Evolutionary conservation across 2,113 vertebrate species (phyloP).

Genomic region (Cephalopholis sonnerati): DNA sequence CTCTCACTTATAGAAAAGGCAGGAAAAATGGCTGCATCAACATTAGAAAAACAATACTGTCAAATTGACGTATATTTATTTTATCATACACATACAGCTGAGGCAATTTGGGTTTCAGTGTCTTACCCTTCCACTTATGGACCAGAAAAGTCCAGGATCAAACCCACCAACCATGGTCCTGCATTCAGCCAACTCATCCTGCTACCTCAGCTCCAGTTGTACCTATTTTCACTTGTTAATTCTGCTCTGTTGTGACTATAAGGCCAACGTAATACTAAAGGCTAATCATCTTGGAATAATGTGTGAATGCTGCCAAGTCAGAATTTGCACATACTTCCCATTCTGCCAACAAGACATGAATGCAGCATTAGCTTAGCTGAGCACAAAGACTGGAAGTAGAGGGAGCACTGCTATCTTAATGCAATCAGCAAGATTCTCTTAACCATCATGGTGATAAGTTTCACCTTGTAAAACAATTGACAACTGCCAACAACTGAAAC

Average conservation of each 20-base stretch:
- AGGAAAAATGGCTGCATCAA: not conserved
- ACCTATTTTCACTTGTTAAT: not conserved
- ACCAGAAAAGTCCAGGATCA: not conserved
- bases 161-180: not conserved
- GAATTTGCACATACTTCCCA: too few relatives aligned
- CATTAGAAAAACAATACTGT: not conserved
- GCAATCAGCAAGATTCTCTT: not conserved
- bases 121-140: too few relatives aligned
- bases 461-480: not conserved
- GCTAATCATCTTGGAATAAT: too few relatives aligned
- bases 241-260: too few relatives aligned
- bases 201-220: not conserved
- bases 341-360: too few relatives aligned
- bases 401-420: not conserved
- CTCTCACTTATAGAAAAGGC: not conserved
- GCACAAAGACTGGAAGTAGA: too few relatives aligned
- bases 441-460: rapidly evolving
- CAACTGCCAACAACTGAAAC: too few relatives aligned
- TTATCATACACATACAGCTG: too few relatives aligned
- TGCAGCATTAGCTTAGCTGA: not conserved
- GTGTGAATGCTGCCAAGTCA: too few relatives aligned
- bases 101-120: too few relatives aligned
- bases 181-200: not conserved
- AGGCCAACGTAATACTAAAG: too few relatives aligned
- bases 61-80: not conserved